Evolutionary conservation across 2,888 invertebrate genomes (phyloP), one percentile per base, ranked within the genome.

Genomic region (Matsumyia berberina): DNA sequence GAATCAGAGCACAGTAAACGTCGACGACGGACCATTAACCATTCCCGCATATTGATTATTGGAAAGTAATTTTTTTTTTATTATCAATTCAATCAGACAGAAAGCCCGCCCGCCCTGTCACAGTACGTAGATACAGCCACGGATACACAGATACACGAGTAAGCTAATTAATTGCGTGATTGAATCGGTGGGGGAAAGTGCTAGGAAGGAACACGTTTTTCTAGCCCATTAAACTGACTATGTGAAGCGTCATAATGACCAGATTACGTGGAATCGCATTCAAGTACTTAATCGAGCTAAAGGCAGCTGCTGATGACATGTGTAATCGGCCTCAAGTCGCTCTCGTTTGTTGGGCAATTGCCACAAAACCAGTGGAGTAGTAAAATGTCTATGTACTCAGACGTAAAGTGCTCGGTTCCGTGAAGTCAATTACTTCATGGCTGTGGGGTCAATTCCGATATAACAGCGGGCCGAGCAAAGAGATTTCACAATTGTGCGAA

Each of bases 251-350:
- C 60, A 69, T 55, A 46, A 49, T 57, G 37, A 62, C 19, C 51
- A 51, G 46, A 81, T 62, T 62, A 70, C 78, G 37, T 37, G 11
- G 53, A 33, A 31, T 31, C 4, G 12, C 8, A 51, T 31, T 49
- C 37, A 44, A 19, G 44, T 24, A 46, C 12, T 44, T 51, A 19
- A 12, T 35, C 12, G 24, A n/a, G 31, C 57, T 70, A 46, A 53
- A 31, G 66, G 24, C 24, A 42, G 57, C 44, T 79, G 57, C 44
- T 79, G 66, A 79, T 53, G 66, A 35, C 49, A 44, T 62, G 44
- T 39, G 17, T 46, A 35, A 51, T 24, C 24, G 24, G 57, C 57
- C 39, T 31, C 15, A 67, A 46, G 53, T 46, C 35, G 60, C 31
- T 31, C 31, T 46, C 44, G 29, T 39, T n/a, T 19, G 37, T 80